phyloP scores from a whole-genome alignment of 2,888 invertebrate genomes.

The Nomada hirtipes region DNA sequence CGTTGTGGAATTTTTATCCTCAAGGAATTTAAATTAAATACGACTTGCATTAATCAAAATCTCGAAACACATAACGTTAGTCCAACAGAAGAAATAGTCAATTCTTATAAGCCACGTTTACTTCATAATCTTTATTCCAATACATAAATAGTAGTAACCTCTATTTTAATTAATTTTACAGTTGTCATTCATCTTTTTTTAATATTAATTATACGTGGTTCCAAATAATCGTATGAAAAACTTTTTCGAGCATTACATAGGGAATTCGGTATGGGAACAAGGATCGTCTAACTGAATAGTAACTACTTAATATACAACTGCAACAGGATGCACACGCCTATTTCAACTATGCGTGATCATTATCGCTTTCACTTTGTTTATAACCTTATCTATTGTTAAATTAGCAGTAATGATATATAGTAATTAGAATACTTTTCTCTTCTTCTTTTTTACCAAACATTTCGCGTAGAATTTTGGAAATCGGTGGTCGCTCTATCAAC shows the following conservation, averaged over 20 bases:
- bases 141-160: background rate
- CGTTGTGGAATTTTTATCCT: background rate
- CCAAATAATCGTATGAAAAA: too few relatives aligned
- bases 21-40: background rate
- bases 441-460: background rate
- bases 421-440: constrained; percentile 22
- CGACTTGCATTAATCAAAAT: background rate
- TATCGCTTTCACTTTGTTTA: constrained; percentile 61
- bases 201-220: background rate
- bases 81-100: background rate
- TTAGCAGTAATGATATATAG: constrained; percentile 33
- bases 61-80: background rate
- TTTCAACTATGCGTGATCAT: constrained; percentile 45
- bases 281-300: constrained; percentile 17
- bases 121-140: background rate
- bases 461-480: constrained; percentile 5
- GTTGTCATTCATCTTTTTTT: background rate
- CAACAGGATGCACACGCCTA: constrained; percentile 35
- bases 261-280: constrained; percentile 20
- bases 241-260: constrained; percentile 4
- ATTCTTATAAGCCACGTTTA: background rate
- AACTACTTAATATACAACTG: constrained; percentile 24
- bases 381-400: constrained; percentile 40
- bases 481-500: constrained; percentile 20
- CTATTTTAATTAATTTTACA: background rate